Evolutionary conservation across 2,113 vertebrate genomes (phyloP), one percentile per base, ranked within the genome.

Genomic region (Engraulis encrasicolus): DNA sequence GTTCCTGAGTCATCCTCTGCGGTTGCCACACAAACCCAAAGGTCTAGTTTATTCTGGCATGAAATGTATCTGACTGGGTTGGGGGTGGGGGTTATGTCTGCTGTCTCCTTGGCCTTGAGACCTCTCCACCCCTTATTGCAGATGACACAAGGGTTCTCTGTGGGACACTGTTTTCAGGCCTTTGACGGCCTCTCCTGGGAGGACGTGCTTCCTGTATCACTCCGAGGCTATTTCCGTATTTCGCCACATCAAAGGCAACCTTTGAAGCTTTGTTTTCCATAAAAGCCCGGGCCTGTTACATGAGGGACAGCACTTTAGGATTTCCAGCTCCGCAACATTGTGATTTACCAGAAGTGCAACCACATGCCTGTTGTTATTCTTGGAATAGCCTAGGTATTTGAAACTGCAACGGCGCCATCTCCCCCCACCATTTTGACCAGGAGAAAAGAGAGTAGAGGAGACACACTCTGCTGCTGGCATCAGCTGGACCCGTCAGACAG

Each of bases 251-350:
- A 82, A 82, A 82, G 52, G 23, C 19, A 66, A 34, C 17, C 37
- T 79, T 84, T 84, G 36, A 83, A 36, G 54, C 79, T 27, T 85
- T 61, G 37, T 37, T 54, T 85, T 11, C 78, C 23, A 74, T 15
- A 15, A 17, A 74, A 74, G 34, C 27, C 27, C 34, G 9, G 40
- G 40, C 40, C 9, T 45, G 9, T 27, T 17, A 74, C 66, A 11
- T 52, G 48, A 58, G 45, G 18, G 77, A 34, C 54, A 40, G 19
- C 34, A 40, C 19, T 23, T 38, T 12, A 7, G n/a, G 50, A 78
- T 83, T 79, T 19, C 36, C n/a, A 12, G 37, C 27, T 78, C 58
- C 31, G 27, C 23, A 27, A 11, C n/a, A 66, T n/a, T 27, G 7
- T 27, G 23, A 66, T 66, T 66, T 66, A 11, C 23, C 58, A 66